phyloP scores from a whole-genome alignment of 2,888 invertebrate species.

The Agrochola lychnidis region DNA sequence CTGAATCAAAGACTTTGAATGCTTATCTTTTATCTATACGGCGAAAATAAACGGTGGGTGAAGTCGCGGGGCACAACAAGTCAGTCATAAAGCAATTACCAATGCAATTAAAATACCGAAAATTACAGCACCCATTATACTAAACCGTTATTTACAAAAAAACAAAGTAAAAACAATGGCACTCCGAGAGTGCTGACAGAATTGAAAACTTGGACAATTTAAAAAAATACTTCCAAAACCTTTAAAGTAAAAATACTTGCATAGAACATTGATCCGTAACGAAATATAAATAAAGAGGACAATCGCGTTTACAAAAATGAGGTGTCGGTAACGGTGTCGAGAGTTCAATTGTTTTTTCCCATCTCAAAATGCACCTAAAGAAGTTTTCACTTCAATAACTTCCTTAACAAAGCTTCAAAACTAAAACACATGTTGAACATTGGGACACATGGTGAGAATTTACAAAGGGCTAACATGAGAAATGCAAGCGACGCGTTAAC shows the following conservation, averaged over 20 bases:
- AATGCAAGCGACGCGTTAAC: conserved; percentile 41
- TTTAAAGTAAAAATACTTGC: no score
- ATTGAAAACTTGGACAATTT: no score
- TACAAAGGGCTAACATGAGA: conserved; percentile 41
- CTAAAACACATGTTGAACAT: conserved; percentile 48
- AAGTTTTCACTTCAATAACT: conserved; percentile 3
- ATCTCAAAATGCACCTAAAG: no score
- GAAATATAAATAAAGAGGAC: no score
- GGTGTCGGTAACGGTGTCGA: no score
- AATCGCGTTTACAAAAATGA: no score
- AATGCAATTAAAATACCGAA: neutral
- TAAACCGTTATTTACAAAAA: conserved; percentile 19
- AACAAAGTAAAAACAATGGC: conserved; percentile 10
- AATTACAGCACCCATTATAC: neutral
- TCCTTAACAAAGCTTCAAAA: conserved; percentile 18
- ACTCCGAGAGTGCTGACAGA: no score
- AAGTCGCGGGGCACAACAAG: neutral
- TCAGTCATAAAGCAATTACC: neutral
- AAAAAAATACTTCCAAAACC: no score
- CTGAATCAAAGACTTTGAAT: neutral
- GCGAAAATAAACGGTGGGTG: neutral
- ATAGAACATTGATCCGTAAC: no score
- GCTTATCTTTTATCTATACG: neutral
- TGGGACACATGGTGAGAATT: conserved; percentile 56
- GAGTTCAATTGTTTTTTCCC: no score